Conservation (phyloP, 2,888 invertebrate genomes). For the Eupithecia inturbata region DNA sequence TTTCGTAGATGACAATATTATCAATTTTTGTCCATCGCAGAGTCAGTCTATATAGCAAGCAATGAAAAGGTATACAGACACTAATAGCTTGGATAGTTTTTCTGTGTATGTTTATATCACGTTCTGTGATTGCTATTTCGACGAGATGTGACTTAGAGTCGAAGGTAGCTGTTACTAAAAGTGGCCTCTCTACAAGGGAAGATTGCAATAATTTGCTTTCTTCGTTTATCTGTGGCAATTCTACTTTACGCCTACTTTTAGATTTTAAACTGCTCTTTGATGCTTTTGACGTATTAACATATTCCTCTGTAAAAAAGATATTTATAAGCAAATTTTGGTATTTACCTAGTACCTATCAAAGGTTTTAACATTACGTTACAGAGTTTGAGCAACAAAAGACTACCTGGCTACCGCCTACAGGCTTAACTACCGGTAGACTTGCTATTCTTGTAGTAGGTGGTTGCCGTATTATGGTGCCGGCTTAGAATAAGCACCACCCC, state of each 20-base stretch:
- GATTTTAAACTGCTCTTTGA: background rate
- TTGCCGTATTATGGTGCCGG: background rate
- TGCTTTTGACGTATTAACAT: background rate
- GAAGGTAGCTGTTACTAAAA: conserved; percentile 54
- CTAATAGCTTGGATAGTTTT: conserved; percentile 56
- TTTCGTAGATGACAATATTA: conserved; percentile 49
- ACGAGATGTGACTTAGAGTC: conserved; percentile 49
- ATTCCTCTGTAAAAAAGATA: background rate
- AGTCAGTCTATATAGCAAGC: conserved; percentile 50
- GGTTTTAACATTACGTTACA: background rate
- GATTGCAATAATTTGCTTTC: background rate
- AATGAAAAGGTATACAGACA: conserved; percentile 60
- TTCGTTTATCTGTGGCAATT: background rate
- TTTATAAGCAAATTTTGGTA: background rate
- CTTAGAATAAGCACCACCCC: background rate
- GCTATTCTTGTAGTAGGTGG: background rate
- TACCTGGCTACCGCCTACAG: too few relatives aligned
- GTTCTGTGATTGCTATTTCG: conserved; percentile 53
- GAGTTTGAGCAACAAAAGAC: background rate
- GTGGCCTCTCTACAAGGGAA: conserved; percentile 6
- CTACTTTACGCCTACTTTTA: background rate
- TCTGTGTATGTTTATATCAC: conserved; percentile 40
- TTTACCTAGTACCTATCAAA: background rate
- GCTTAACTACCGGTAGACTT: background rate
- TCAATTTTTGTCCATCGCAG: conserved; percentile 50